Percentiles rank a stretch among this genome's conserved stretches.
Evolutionary conservation across 2,888 invertebrate species (phyloP).

Genomic region (Danaus chrysippus): DNA sequence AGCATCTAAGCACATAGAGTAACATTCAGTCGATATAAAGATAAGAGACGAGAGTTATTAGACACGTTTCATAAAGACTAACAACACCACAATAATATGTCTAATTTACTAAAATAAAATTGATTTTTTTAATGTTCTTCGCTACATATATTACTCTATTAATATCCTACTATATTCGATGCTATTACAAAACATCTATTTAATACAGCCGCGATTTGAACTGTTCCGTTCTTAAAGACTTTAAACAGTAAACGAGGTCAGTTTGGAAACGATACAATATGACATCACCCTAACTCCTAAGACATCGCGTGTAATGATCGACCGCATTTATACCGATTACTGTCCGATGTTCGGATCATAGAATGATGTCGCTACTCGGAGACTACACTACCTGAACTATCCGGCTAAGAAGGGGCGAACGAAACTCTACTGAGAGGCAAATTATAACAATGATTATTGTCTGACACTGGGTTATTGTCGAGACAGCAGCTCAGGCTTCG

Average conservation of each 20-base stretch:
- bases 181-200: conserved; percentile 13
- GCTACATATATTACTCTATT: conserved; percentile 12
- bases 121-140: conserved; percentile 1
- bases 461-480: conserved; percentile 79
- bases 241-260: not conserved
- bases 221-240: conserved; percentile 12
- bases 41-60: conserved; percentile 23
- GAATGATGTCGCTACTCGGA: conserved; percentile 22
- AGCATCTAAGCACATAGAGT: conserved; percentile 31
- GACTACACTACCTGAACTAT: conserved; percentile 34
- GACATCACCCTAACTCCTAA: conserved; percentile 13
- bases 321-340: conserved; percentile 13
- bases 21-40: conserved; percentile 38
- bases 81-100: conserved; percentile 9
- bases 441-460: conserved; percentile 75
- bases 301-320: not conserved
- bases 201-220: conserved; percentile 14
- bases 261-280: not conserved
- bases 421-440: conserved; percentile 62
- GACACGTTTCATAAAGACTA: conserved; percentile 7
- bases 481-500: conserved; percentile 73
- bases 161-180: conserved; percentile 12
- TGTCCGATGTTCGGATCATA: conserved; percentile 20
- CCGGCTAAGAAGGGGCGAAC: conserved; percentile 40
- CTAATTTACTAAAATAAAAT: conserved; percentile 17